These are phyloP conservation scores for Agapornis canus DNA, from an alignment of 2,797 vertebrate genomes.

Conservation along the genomic window DNA sequence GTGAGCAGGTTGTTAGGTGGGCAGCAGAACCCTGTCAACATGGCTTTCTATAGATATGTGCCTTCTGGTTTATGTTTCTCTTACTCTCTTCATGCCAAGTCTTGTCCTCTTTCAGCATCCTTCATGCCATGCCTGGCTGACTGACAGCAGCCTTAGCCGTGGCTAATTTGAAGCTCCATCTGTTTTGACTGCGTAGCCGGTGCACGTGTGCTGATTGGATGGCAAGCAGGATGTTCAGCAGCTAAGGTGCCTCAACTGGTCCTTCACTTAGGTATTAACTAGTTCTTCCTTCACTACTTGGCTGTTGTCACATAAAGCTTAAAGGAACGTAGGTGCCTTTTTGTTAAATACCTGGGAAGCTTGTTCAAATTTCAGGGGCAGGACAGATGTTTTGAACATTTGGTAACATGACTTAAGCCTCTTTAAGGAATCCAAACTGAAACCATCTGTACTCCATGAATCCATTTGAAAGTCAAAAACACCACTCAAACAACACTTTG, in stretches of 20 bases:
- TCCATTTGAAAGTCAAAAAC: background rate
- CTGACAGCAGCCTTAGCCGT: background rate
- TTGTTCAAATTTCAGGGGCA: background rate
- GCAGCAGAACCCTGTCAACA: constrained; percentile 19
- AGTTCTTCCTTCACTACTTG: background rate
- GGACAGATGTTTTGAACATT: background rate
- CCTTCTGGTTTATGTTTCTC: constrained; percentile 18
- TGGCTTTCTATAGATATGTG: background rate
- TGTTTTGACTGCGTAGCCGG: background rate
- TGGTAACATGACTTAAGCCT: background rate
- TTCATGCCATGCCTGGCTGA: background rate
- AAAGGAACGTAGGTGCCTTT: background rate
- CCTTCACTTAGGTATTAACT: background rate
- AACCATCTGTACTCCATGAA: background rate
- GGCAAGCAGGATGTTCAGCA: background rate
- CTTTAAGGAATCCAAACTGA: background rate
- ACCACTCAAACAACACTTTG: background rate
- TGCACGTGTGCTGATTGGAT: background rate
- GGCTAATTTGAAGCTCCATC: constrained; percentile 20
- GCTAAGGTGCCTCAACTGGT: background rate
- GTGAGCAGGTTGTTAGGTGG: background rate
- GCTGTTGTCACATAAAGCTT: background rate
- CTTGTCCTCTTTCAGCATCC: background rate
- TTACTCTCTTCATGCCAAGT: background rate
- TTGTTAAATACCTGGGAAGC: background rate